phyloP scores from a whole-genome alignment of 1,140 invertebrate species.

The Procambarus clarkii region DNA sequence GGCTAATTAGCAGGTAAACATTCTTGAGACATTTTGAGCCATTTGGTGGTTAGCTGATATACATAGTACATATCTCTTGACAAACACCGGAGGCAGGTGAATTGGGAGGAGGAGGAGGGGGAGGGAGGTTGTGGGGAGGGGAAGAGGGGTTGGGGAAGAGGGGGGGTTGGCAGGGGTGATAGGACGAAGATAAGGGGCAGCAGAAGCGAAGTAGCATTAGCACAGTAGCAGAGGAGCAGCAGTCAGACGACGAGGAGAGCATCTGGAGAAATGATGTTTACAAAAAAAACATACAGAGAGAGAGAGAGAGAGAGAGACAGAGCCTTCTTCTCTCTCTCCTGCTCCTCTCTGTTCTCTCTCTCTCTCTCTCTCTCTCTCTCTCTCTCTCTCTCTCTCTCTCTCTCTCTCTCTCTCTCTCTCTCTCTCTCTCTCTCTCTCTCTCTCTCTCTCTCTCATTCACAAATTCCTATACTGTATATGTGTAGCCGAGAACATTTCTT shows the following conservation, averaged over 20 bases:
- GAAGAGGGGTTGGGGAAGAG: background rate
- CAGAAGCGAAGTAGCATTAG: background rate
- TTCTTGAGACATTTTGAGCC: conserved; percentile 42
- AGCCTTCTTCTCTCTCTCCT: background rate
- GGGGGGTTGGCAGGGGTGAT: background rate
- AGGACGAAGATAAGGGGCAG: background rate
- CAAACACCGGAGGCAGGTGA: background rate
- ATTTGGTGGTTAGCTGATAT: conserved; percentile 32
- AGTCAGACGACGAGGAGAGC: background rate
- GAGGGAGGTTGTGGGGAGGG: background rate
- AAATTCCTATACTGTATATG: too few relatives aligned
- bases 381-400: conserved; percentile 20
- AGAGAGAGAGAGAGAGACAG: background rate
- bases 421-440: conserved; percentile 7
- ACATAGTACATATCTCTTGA: conserved; percentile 26
- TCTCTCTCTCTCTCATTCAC: background rate
- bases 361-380: conserved; percentile 20
- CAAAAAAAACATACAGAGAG: background rate
- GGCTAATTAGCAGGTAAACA: conserved; percentile 50
- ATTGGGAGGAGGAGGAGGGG: background rate
- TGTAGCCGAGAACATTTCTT: too few relatives aligned
- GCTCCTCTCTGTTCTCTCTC: conserved; percentile 5
- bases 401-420: conserved; percentile 12
- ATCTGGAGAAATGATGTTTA: background rate
- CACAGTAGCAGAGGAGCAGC: background rate